A percentile compares a stretch with the other conserved stretches of the same genome.
phyloP scores from a whole-genome alignment of 2,888 invertebrate species.

The Limnephilus marmoratus region DNA sequence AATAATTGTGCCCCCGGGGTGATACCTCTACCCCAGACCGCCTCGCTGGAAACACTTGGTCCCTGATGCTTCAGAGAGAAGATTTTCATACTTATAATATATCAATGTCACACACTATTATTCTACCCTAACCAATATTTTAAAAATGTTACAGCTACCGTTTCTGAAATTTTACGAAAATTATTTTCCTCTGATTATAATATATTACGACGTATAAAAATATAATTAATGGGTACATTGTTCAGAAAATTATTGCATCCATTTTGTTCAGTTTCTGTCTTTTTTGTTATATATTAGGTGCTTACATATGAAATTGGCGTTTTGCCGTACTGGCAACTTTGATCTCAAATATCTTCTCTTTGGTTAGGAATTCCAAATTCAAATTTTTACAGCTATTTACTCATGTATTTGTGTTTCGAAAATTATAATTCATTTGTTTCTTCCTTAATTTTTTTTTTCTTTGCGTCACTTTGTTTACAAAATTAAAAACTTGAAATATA shows the following conservation, averaged over 20 bases:
- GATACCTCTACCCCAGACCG: not conserved
- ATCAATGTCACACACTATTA: not conserved
- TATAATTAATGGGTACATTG: too few relatives aligned
- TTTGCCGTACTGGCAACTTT: too few relatives aligned
- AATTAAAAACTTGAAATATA: too few relatives aligned
- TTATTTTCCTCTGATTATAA: not conserved
- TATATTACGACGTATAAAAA: not conserved
- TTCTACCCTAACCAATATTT: not conserved
- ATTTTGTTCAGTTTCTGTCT: not conserved
- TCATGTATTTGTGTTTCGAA: too few relatives aligned
- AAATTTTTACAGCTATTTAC: too few relatives aligned
- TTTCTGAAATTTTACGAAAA: not conserved
- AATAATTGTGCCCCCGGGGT: slow-evolving; percentile 37
- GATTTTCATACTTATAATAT: not conserved
- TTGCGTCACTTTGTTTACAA: too few relatives aligned
- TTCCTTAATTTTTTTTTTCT: too few relatives aligned
- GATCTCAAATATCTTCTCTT: too few relatives aligned
- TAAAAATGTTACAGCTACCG: not conserved
- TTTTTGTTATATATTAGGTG: too few relatives aligned
- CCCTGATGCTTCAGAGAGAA: not conserved
- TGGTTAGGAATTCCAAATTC: too few relatives aligned
- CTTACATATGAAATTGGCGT: too few relatives aligned
- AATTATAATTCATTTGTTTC: too few relatives aligned
- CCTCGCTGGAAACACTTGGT: not conserved
- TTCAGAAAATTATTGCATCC: not conserved